Evolutionary conservation across 2,888 invertebrate genomes (phyloP).

Genomic region (Carcina quercana): DNA sequence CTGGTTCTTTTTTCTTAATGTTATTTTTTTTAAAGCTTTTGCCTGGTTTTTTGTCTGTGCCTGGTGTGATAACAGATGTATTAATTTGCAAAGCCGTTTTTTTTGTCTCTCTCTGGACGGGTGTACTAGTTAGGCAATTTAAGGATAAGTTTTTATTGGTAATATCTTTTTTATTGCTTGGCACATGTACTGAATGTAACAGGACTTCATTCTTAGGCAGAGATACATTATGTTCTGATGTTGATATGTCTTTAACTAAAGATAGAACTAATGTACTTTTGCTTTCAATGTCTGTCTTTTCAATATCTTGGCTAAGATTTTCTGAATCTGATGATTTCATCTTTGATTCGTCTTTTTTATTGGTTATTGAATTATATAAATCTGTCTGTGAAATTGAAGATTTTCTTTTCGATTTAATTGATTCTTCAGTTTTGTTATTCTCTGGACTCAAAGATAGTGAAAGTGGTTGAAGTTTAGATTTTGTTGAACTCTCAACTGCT

Average conservation of each 20-base stretch:
- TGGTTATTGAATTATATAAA: neutral
- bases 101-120: conserved; percentile 42
- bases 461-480: too few relatives aligned
- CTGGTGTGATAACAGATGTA: conserved; percentile 38
- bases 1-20: conserved; percentile 16
- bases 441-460: neutral
- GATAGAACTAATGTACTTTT: conserved; percentile 51
- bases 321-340: conserved; percentile 24
- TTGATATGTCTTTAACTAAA: conserved; percentile 44
- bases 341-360: conserved; percentile 22
- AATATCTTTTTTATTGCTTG: neutral
- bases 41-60: conserved; percentile 20
- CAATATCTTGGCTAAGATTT: conserved; percentile 24
- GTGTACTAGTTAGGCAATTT: conserved; percentile 53
- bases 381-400: conserved; percentile 14
- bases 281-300: conserved; percentile 34
- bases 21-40: conserved; percentile 12
- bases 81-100: conserved; percentile 41
- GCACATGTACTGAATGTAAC: conserved; percentile 32
- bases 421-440: conserved; percentile 9
- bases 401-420: conserved; percentile 19
- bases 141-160: conserved; percentile 34
- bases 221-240: conserved; percentile 26
- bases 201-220: conserved; percentile 29
- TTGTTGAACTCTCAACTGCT: too few relatives aligned